phyloP scores from a whole-genome alignment of 2,888 invertebrate genomes.

The Lasioglossum zephyrum region DNA sequence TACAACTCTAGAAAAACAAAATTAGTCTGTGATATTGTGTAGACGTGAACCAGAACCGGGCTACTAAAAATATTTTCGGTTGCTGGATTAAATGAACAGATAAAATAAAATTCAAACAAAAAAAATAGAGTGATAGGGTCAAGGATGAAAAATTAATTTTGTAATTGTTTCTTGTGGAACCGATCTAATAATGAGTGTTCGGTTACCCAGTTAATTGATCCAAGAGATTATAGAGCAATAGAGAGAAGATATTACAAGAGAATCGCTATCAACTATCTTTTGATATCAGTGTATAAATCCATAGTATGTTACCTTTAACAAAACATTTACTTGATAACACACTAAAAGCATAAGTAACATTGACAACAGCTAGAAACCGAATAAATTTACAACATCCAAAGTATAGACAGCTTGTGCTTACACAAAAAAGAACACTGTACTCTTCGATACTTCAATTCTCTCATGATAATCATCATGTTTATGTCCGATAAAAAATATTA shows the following conservation, averaged over 20 bases:
- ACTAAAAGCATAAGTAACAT: constrained; percentile 27
- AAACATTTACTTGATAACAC: constrained; percentile 13
- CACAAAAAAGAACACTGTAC: not conserved
- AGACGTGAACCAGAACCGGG: constrained; percentile 64
- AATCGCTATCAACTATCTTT: not conserved
- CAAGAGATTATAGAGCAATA: constrained; percentile 8
- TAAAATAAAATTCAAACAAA: constrained; percentile 22
- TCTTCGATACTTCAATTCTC: not conserved
- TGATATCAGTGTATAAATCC: not conserved
- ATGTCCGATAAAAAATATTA: not conserved
- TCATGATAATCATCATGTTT: constrained; percentile 15
- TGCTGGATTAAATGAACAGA: constrained; percentile 55
- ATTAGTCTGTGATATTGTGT: not conserved
- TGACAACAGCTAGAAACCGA: not conserved
- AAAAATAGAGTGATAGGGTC: not conserved
- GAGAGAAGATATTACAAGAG: not conserved
- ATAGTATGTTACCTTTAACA: not conserved
- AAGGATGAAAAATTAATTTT: constrained; percentile 8
- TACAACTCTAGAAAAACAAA: not conserved
- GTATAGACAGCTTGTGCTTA: not conserved
- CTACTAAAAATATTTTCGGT: constrained; percentile 69
- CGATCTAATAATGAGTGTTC: constrained; percentile 67
- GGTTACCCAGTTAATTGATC: constrained; percentile 51
- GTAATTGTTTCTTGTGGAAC: constrained; percentile 54
- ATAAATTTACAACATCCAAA: not conserved